A percentile compares a stretch with the other conserved stretches of the same genome.
phyloP scores from a whole-genome alignment of 2,797 vertebrate genomes.

The Pogoniulus pusillus region DNA sequence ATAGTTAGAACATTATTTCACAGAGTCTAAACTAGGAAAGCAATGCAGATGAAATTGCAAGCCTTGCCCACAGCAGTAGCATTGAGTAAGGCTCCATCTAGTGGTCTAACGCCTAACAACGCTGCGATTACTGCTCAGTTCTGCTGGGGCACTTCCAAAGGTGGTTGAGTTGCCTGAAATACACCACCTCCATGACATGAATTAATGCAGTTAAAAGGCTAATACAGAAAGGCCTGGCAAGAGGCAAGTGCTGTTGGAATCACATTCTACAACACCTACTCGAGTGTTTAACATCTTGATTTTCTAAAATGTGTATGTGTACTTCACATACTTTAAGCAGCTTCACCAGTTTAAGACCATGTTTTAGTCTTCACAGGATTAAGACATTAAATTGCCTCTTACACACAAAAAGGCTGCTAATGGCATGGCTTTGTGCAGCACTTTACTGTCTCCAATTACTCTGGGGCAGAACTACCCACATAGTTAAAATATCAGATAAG shows the following conservation, averaged over 20 bases:
- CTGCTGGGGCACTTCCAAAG: neutral
- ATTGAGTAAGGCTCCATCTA: conserved; percentile 49
- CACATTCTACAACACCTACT: neutral
- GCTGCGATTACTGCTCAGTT: neutral
- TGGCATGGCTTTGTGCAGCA: neutral
- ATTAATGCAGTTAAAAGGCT: neutral
- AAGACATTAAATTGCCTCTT: neutral
- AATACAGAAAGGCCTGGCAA: neutral
- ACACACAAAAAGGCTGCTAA: neutral
- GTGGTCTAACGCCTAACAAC: neutral
- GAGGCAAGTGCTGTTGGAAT: neutral
- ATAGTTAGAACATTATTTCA: conserved; percentile 37
- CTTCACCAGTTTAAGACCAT: neutral
- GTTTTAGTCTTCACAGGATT: neutral
- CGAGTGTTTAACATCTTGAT: neutral
- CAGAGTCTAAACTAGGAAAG: neutral
- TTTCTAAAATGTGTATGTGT: neutral
- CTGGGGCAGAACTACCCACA: neutral
- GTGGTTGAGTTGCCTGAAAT: neutral
- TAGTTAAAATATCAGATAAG: neutral
- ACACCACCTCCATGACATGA: neutral
- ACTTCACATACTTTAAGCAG: neutral
- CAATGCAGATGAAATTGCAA: neutral
- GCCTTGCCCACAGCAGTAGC: neutral
- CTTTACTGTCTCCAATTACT: neutral